Evolutionary conservation across 2,888 invertebrate species (phyloP).

Genomic region (Molorchus minor): DNA sequence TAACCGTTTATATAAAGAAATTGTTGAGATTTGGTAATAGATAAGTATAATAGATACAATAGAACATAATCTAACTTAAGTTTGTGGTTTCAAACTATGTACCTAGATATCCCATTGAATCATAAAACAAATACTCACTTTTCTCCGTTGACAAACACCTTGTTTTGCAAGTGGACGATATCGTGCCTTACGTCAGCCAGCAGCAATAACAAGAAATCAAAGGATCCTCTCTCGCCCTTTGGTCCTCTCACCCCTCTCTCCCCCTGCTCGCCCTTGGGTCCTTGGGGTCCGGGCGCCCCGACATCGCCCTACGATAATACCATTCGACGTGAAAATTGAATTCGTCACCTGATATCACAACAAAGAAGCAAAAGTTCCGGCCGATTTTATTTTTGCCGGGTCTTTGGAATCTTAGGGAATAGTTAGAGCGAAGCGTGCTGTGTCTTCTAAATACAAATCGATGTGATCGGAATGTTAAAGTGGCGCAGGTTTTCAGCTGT

Average conservation of each 20-base stretch:
- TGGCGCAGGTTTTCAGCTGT: too few relatives aligned
- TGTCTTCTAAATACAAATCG: background rate
- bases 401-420: background rate
- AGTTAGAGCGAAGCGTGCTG: background rate
- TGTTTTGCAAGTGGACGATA: slow-evolving; percentile 69
- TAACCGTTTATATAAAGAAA: too few relatives aligned
- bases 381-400: slow-evolving; percentile 18
- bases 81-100: background rate
- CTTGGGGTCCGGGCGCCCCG: slow-evolving; percentile 70
- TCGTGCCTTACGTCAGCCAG: slow-evolving; percentile 73
- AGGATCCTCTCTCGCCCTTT: slow-evolving; percentile 69
- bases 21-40: too few relatives aligned
- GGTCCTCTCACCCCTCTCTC: slow-evolving; percentile 68
- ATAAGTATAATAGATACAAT: background rate
- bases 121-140: slow-evolving; percentile 64
- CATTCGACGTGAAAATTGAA: slow-evolving; percentile 37
- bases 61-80: background rate
- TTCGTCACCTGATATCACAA: slow-evolving; percentile 23
- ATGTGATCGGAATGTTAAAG: background rate
- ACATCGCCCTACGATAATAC: slow-evolving; percentile 66
- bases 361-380: slow-evolving; percentile 3
- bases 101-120: too few relatives aligned
- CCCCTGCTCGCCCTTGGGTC: slow-evolving; percentile 70
- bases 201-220: slow-evolving; percentile 71
- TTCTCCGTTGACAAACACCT: slow-evolving; percentile 68